Evolutionary conservation across 2,797 vertebrate species (phyloP), one percentile per base, ranked within the genome.

Genomic region (Rhinophrynus dorsalis): DNA sequence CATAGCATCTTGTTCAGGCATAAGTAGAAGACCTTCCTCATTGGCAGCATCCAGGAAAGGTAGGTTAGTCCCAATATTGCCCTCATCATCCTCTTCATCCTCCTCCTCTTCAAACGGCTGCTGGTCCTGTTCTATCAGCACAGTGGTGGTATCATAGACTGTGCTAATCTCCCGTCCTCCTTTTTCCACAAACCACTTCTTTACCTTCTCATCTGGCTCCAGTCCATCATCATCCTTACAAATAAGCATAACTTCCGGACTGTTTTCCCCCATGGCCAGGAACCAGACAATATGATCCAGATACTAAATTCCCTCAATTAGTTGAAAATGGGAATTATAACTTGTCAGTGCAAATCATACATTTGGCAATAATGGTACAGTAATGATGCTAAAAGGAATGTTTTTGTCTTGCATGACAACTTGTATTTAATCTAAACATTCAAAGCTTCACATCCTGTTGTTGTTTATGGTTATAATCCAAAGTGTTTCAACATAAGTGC

Each of bases 101-200:
- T 96, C 96, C 47, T 98, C 97, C 40, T 97, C 96, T 1, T 96
- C 95, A 77, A 98, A 81, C 4, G 91, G 89, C 11, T 94, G 92
- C 24, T 93, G 94, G 84, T 99, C 97, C 78, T 97, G 94, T 82
- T 99, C 97, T 11, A 99, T 99, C 2, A 98, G 95, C 59, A 99
- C 97, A 0, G 96, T 99, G 5, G 97, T 99, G 79, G 95, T 94
- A 81, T 99, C 97, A 3, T 97, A 99, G 2, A 98, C 88, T 0
- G 92, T 93, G 68, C 92, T 88, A 1, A 93, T 90, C 11, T 67
- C 70, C 40, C 55, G 40, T 1, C 33, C 44, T 4, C 54, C 44
- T 23, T 93, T 92, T 12, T 86, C 76, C 59, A 90, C 2, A 11
- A 68, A 50, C 37, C 84, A 97, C 85, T 87, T 86, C 74, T 88